Conservation (phyloP, 92 coral and sea anemone genomes). For the Phenganax marumi region DNA sequence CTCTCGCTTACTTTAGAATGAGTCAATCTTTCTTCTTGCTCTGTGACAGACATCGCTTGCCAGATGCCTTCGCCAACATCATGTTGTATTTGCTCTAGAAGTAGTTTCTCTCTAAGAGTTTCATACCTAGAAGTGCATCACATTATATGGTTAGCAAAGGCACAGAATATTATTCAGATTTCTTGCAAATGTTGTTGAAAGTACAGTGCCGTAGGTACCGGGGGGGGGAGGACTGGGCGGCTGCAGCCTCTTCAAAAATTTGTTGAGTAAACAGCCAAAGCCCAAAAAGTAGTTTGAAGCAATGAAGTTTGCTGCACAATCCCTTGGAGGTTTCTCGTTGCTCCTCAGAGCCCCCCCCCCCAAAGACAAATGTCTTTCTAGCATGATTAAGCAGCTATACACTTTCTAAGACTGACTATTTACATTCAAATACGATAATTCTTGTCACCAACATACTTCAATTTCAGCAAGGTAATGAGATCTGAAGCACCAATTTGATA, state of each 20-base stretch:
- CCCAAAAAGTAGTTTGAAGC: no score
- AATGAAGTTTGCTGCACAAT: no score
- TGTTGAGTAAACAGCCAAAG: not conserved
- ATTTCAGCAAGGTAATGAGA: constrained; percentile 72
- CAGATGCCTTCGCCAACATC: constrained; percentile 98
- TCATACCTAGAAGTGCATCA: constrained; percentile 61
- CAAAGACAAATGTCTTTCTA: no score
- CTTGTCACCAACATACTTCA: constrained; percentile 64
- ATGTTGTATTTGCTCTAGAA: constrained; percentile 70
- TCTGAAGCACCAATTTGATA: constrained; percentile 89
- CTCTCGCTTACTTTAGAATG: constrained; percentile 81
- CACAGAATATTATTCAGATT: not conserved
- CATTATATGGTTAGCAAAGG: not conserved
- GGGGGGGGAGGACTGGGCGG: not conserved
- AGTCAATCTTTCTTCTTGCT: constrained; percentile 76
- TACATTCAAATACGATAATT: not conserved
- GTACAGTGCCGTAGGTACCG: not conserved
- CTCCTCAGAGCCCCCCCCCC: no score
- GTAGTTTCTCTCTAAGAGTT: constrained; percentile 72
- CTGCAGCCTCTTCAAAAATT: not conserved
- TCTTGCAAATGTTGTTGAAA: not conserved
- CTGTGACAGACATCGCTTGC: constrained; percentile 78
- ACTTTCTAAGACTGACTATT: not conserved
- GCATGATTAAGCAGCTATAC: no score
- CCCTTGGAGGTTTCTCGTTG: no score